phyloP scores from a whole-genome alignment of 2,888 invertebrate species.

The Drosophila meridiana region DNA sequence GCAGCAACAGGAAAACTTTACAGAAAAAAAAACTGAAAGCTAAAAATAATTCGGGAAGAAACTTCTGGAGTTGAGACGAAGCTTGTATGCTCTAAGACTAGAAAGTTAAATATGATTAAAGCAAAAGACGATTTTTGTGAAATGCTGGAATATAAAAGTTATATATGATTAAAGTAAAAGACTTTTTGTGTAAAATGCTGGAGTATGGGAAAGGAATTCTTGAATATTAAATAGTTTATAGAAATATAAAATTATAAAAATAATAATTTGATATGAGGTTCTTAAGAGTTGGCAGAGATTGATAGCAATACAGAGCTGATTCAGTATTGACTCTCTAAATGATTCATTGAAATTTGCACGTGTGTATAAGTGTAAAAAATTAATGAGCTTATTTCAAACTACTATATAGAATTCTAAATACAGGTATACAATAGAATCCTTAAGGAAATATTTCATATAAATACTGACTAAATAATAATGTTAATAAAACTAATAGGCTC shows the following conservation, averaged over 20 bases:
- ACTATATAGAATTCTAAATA: background rate
- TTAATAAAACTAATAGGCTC: background rate
- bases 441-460: background rate
- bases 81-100: conserved; percentile 18
- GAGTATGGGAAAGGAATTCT: background rate
- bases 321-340: background rate
- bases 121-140: background rate
- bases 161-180: background rate
- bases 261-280: no score
- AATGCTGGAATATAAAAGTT: background rate
- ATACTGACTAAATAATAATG: background rate
- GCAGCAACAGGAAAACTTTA: conserved; percentile 14
- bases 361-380: background rate
- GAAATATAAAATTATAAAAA: background rate
- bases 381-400: background rate
- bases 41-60: background rate
- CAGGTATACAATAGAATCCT: background rate
- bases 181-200: background rate
- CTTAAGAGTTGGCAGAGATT: background rate
- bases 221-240: background rate
- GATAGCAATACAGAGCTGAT: background rate
- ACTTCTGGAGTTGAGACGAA: background rate
- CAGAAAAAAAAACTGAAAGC: conserved; percentile 1
- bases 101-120: background rate
- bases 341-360: background rate